These are phyloP conservation scores for Phrynocephalus forsythii DNA, from an alignment of 2,797 vertebrate genomes.

Conservation along the genomic window DNA sequence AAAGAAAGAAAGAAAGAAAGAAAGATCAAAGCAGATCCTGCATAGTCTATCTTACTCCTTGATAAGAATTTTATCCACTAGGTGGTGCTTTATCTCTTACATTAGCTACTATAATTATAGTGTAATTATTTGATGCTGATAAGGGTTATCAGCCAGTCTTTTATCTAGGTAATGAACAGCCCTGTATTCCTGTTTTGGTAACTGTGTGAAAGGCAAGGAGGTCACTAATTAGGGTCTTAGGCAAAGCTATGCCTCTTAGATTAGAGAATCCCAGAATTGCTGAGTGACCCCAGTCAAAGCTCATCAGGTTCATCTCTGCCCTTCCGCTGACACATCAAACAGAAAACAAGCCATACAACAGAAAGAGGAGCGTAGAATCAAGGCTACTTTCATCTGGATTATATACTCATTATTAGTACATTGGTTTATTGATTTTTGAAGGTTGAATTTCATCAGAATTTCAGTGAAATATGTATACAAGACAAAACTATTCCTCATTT, in stretches of 20 bases:
- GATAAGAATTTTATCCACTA: slow-evolving; percentile 51
- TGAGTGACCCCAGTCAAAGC: not conserved
- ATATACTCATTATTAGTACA: not conserved
- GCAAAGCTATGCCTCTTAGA: not conserved
- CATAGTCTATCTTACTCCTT: not conserved
- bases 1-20: not conserved
- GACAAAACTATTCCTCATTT: slow-evolving; percentile 35
- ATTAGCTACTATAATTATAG: slow-evolving; percentile 57
- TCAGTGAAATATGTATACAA: not conserved
- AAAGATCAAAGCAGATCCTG: not conserved
- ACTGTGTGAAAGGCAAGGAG: not conserved
- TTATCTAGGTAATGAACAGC: not conserved
- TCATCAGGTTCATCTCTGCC: not conserved
- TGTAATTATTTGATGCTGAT: not conserved
- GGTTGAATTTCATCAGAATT: slow-evolving; percentile 17
- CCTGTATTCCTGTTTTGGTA: not conserved
- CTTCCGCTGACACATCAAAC: not conserved
- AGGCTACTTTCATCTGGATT: not conserved
- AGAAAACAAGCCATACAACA: not conserved
- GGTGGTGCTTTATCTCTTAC: slow-evolving; percentile 69
- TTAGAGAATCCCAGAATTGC: not conserved
- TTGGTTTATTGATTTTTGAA: slow-evolving; percentile 14
- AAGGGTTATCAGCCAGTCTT: not conserved
- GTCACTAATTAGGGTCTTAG: slow-evolving; percentile 9
- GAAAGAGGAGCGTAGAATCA: not conserved